Base-by-base conservation (phyloP, 64 coral and sea anemone species). In the Acropora tenuis region DNA sequence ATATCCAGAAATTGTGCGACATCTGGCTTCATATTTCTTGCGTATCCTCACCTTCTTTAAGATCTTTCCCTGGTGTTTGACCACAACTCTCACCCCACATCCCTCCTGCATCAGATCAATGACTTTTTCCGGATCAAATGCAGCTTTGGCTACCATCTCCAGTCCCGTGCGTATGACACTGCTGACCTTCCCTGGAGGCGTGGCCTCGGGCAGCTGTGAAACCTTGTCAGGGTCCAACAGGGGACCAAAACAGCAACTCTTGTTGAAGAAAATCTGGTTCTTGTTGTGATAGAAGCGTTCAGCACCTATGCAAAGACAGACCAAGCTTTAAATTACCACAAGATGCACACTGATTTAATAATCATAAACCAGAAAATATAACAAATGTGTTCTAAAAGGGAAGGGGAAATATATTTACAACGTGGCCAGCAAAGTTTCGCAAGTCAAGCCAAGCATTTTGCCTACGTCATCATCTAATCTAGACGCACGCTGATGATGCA, bases 271-370 rank as follows among this genome's bases (percentile, higher is more conserved):
- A 3, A 99, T 99, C 84, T 96, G 97, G 75, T 99, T 99, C 73
- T 96, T 99, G 97, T 96, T 99, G 89, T 99, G 97, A 81, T 99
- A 99, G 80, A 99, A 99, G n/a, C 97, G 88, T 77, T 99, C 97
- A 6, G 97, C 91, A 69, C 94, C 97, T 99, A 82, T 30, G 65
- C 88, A n/a, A 46, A 50, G 79, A 49, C 13, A 76, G 53, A 17
- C 75, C 73, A 20, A 8, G 9, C n/a, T 74, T 41, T 19, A 80
- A 41, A 16, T n/a, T 16, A 40, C 8, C 78, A 40, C 9, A 40
- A 12, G 43, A 13, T 4, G 5, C 11, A 7, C 6, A 3, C 60
- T 13, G 15, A 12, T 63, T 63, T 63, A 2, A 13, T 13, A 9
- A 9, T 30, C 30, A 30, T 30, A 30, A 30, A 30, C 30, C 30